Evolutionary conservation across 2,888 invertebrate genomes (phyloP), one percentile per base, ranked within the genome.

Genomic region (Torymus texanus): DNA sequence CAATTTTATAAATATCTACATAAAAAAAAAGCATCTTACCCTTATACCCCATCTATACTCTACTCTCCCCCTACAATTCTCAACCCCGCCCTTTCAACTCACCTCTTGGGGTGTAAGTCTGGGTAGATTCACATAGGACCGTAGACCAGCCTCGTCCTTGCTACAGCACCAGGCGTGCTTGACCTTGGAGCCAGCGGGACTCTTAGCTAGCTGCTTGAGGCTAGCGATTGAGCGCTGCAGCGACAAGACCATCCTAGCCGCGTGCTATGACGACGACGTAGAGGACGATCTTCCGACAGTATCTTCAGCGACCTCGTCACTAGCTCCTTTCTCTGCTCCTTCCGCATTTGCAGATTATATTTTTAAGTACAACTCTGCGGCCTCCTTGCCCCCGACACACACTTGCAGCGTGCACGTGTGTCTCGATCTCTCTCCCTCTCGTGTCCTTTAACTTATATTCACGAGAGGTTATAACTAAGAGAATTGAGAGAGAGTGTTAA

Each of bases 81-180:
- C 41, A 41, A 41, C 41, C 41, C 41, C 29, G 3, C 29, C 41
- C 41, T 8, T 8, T 21, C 12, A 11, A 5, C 81, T 80, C 85
- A 91, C 91, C 87, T 91, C 91, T 82, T 90, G 90, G 21, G 91
- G 91, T 18, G 91, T 90, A 59, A 91, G 88, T 66, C 89, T 85
- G 21, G 91, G 89, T 56, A 86, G 72, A 29, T 86, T 84, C 29
- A 83, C 85, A 63, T 88, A 88, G 21, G 84, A 81, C 62, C 88
- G 83, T 5, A 68, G 80, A 8, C 74, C 61, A 65, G 68, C 76
- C 62, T 82, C 84, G 51, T 79, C 63, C 13, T 66, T 18, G 65
- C 59, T 75, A 59, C 8, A 41, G 41, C 58, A 59, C 61, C 74
- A 63, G 12, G 61, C 75, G 63, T 81, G 71, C 59, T 81, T 81